Evolutionary conservation across 1,140 invertebrate genomes (phyloP), one percentile per base, ranked within the genome.

Genomic region (Venturia canescens): DNA sequence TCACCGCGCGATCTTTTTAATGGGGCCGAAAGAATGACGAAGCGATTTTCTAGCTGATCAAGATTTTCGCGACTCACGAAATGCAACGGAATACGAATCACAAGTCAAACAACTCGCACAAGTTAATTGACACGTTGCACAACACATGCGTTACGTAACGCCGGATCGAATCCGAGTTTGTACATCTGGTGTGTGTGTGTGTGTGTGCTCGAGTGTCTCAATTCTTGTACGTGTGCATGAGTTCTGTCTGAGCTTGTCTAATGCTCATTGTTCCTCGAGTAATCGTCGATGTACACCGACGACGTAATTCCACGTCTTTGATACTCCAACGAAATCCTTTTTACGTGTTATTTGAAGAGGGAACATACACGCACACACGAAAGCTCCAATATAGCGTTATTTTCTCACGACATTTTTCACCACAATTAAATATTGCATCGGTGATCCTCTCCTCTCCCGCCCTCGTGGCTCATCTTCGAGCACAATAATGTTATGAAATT

Each of bases 101-200:
- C n/a, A 66, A 26, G 5, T 31, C 4, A 16, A 72, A 44, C 38
- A 15, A 50, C 31, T 34, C 6, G 15, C 31, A 1, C 31, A 72
- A 34, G 70, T 38, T 72, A 72, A 72, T 72, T 72, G 44, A 72
- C 70, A 38, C 31, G 23, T 72, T 72, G 70, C 70, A 50, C 70
- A 72, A 72, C 70, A 50, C 34, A 50, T 50, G 44, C 18, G 11
- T 72, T 72, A 31, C 70, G 70, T 72, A 72, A 72, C 9, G 38
- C 11, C 38, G 38, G 38, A 4, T 44, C 5, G 13, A 44, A 4
- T 26, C 9, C 60, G 60, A 66, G 60, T 66, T 66, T 27, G 27
- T 66, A 23, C 23, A 13, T 27, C 60, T 4, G 6, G 9, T 26
- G n/a, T 13, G 21, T 23, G 3, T 29, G n/a, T 26, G 9, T 26